Evolutionary conservation across 2,888 invertebrate genomes (phyloP), one percentile per base, ranked within the genome.

Genomic region (Cistogaster globosa): DNA sequence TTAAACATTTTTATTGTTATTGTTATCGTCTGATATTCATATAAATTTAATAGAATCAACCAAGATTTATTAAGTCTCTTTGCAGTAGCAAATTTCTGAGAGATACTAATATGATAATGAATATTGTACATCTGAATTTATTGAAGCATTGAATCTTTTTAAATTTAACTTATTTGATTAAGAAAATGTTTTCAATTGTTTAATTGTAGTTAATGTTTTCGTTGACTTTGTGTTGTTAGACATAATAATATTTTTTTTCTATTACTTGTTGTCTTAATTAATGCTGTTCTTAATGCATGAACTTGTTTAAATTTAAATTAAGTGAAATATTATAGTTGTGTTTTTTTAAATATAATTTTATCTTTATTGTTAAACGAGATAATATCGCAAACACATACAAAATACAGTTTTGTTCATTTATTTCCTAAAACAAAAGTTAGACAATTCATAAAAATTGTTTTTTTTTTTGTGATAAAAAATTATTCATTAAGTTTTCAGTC

Each of bases 1-100:
- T 71, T 71, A 11, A 32, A 71, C 45, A 26, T 58, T 16, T 57
- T 16, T 1, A 53, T 53, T 53, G 51, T 18, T 53, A 12, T 12
- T 14, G 22, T 55, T 58, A 45, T 60, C 60, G 71, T 53, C 60
- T 63, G 20, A 18, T 45, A 9, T 67, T 62, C 22, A 45, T 45
- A 68, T 72, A 81, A 62, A 68, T 68, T 67, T 79, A 58, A 79
- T 72, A 62, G 62, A 68, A 69, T 81, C 68, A 75, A 62, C 22
- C 45, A 68, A 81, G 74, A 74, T 81, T 81, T 81, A 80, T 74
- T 71, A 78, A 65, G 63, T 58, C 48, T 16, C 14, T 57, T 22
- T 11, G 45, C 16, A n/a, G 18, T 14, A 48, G 48, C 45, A 45
- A 48, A 18, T 55, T 22, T 55, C 16, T 53, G 36, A 53, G 36